Base-by-base conservation (phyloP, 2,888 invertebrate species). In the Diplolepis rosae region DNA sequence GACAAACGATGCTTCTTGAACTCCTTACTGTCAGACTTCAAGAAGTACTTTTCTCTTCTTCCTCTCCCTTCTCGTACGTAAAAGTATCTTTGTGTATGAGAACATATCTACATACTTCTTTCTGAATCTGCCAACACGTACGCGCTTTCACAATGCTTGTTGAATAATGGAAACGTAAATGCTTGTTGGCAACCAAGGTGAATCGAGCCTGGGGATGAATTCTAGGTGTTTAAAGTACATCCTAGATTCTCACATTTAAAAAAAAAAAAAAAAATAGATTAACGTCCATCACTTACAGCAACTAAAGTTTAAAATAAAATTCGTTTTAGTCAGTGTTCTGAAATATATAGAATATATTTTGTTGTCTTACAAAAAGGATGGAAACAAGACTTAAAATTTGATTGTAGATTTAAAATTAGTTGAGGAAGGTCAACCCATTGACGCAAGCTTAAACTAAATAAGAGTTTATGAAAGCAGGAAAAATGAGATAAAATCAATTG, bases 161-260 rank as follows among this genome's bases (percentile, higher is more conserved):
- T 79, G 78, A 77, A 77, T 79, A 79, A 77, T 77, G 74, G 73
- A 79, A 77, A 66, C 61, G 30, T 54, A 72, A 74, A 72, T 74
- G 75, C 73, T 71, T 74, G 71, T 74, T 70, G 73, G 65, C 72
- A 72, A 65, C 39, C 65, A 51, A 65, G 56, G 66, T 69, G 61
- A 72, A 65, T 68, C 67, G 72, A 65, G 61, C 61, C 35, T 39
- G 35, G 35, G 39, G 39, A 4, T 24, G 22, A 35, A 61, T 39
- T 22, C 11, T 61, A 39, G 61, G 61, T 61, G 61, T 61, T 32
- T 24, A 61, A 61, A 39, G 18, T 13, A 22, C 56, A 56, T 35
- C 56, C 32, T 56, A 15, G 30, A 56, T 35, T 56, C 56, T 56
- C 56, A 35, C 56, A 56, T 61, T 61, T 61, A 39, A n/a, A 11